Base-by-base conservation (phyloP, 2,113 vertebrate species). In the Hippocampus barbouri region DNA sequence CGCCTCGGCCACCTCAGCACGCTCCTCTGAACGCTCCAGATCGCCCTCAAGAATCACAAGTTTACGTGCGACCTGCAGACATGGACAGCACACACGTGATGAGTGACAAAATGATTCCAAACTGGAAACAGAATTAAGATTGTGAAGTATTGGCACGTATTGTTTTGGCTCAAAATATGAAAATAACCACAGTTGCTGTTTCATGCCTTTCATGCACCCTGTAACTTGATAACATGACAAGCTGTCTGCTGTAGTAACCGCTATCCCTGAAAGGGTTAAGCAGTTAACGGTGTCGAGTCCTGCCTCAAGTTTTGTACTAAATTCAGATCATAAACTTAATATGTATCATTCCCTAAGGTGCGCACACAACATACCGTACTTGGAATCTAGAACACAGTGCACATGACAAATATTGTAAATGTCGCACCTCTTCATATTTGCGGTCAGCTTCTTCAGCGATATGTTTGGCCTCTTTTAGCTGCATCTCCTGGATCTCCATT, bases 401-500 rank as follows among this genome's bases (percentile, higher is more conserved):
- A 8, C 7, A 0, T 60, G 23, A 16, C 25, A 27, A 30, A 60
- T 62, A 38, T 38, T 38, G 34, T 6, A 38, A 38, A 38, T 11
- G 9, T 45, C 73, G 1, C 74, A 98, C 97, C 96, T 99, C 97
- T 81, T 99, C 97, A 0, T 99, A 98, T 93, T 99, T 99, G 88
- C 97, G 94, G 81, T 99, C 97, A 0, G 97, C 96, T 80, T 99
- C 97, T 80, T 99, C 97, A 1, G 97, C 97, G 18, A 99, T 97
- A 91, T 98, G 96, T 80, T 98, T 99, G 8, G 97, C 97, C 77
- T 99, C 97, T 84, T 98, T 99, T 78, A 99, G 93, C 87, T 99
- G 97, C 95, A 98, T 96, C 87, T 99, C 97, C 91, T 99, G 97
- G 72, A 98, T 94, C 79, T 98, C 97, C 97, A 98, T 98, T 81